phyloP scores from a whole-genome alignment of 2,113 vertebrate genomes.

The Heteronetta atricapilla region DNA sequence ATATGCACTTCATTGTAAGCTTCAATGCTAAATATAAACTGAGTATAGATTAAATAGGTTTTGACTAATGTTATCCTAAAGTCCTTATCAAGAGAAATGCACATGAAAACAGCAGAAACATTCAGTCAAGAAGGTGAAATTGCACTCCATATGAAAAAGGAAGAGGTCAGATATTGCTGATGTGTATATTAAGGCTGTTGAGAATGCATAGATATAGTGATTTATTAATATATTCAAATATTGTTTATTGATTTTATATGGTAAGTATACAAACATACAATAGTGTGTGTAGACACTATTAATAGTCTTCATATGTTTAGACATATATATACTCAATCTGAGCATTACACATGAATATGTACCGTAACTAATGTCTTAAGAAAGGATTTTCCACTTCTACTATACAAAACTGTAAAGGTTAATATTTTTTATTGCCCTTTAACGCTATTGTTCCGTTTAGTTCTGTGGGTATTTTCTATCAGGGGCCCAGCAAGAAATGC shows the following conservation, averaged over 20 bases:
- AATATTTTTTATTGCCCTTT: background rate
- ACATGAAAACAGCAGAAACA: background rate
- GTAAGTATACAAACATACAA: background rate
- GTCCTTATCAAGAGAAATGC: background rate
- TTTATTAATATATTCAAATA: conserved; percentile 28
- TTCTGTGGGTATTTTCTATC: background rate
- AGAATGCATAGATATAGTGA: background rate
- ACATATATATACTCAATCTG: background rate
- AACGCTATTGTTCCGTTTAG: background rate
- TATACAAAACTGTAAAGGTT: background rate
- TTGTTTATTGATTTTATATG: conserved; percentile 38
- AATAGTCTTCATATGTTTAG: background rate
- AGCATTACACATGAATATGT: background rate
- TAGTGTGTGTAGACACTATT: background rate
- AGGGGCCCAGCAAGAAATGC: background rate
- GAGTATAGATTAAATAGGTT: background rate
- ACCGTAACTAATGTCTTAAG: background rate
- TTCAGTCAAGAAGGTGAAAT: conserved; percentile 22
- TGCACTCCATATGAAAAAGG: background rate
- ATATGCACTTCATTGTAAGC: background rate
- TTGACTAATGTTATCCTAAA: background rate
- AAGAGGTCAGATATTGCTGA: conserved; percentile 33
- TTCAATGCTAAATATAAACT: background rate
- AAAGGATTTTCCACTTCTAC: background rate
- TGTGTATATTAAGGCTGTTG: conserved; percentile 28